Conservation (phyloP, 2,888 invertebrate genomes). For the Himalopsyche japonica region DNA sequence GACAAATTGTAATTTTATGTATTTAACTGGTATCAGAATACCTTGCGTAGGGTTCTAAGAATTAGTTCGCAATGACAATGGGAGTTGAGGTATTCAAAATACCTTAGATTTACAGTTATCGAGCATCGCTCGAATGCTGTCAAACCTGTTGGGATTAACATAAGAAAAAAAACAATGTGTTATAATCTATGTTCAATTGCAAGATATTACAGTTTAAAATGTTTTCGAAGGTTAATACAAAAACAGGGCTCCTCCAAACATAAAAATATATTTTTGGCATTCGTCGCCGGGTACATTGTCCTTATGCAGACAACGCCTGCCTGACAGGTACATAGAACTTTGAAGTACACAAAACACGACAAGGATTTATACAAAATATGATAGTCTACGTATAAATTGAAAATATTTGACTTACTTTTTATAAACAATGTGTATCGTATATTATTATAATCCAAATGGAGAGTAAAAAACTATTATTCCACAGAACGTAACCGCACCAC, state of each 20-base stretch:
- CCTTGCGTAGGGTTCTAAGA: not conserved
- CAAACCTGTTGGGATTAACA: constrained; percentile 11
- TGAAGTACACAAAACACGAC: not conserved
- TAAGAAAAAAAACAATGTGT: constrained; percentile 1
- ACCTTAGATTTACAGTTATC: constrained; percentile 20
- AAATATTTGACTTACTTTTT: constrained; percentile 10
- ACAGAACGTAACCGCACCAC: constrained; percentile 8
- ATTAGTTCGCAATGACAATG: not conserved
- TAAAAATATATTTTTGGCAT: not conserved
- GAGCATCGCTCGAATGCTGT: constrained; percentile 13
- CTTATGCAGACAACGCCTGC: constrained; percentile 32
- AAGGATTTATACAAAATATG: not conserved
- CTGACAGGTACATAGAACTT: constrained; percentile 27
- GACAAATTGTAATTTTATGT: not conserved
- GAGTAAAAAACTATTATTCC: constrained; percentile 13
- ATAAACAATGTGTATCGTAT: constrained; percentile 9
- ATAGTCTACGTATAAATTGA: not conserved
- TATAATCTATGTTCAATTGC: not conserved
- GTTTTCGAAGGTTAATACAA: not conserved
- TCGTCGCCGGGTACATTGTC: constrained; percentile 30
- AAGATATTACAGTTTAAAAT: not conserved
- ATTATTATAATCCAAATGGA: constrained; percentile 14
- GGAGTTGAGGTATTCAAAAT: constrained; percentile 13
- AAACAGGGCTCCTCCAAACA: not conserved
- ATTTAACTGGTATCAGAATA: not conserved